Evolutionary conservation across 2,797 vertebrate species (phyloP), one percentile per base, ranked within the genome.

Genomic region (Mycteria americana): DNA sequence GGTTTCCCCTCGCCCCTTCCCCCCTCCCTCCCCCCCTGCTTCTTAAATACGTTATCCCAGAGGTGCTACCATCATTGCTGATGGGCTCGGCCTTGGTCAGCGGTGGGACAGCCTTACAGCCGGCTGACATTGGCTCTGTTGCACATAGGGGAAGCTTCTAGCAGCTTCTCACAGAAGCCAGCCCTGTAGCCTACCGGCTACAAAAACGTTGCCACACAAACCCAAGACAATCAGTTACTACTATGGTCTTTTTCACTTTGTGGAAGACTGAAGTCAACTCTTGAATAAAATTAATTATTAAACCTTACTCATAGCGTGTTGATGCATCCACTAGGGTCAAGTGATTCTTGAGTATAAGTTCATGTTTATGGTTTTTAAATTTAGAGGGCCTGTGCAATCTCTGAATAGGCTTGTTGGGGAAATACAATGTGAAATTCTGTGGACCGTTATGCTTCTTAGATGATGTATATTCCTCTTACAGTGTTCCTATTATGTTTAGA

Each of bases 11-110:
- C 37, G n/a, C n/a, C n/a, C n/a, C n/a, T n/a, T n/a, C n/a, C n/a
- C n/a, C n/a, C n/a, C n/a, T n/a, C n/a, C n/a, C n/a, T n/a, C n/a
- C n/a, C n/a, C n/a, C n/a, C n/a, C n/a, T n/a, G 9, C 37, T 37
- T 43, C 27, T 63, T 28, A 39, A 48, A 12, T 17, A 17, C 4
- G 1, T 63, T 43, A 6, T 25, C 15, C 1, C 9, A 59, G 35
- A 60, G 25, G 5, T 1, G 0, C 6, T 64, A 10, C 12, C 12
- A 5, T 9, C 1, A 0, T 13, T 3, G 1, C 9, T 53, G 59
- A 27, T n/a, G 13, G 18, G 21, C 45, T 86, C 2, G 1, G 31
- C 7, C 62, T 64, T 35, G 43, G 24, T 16, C 25, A 39, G 24
- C 2, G 1, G 13, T 1, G 1, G 6, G 33, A 46, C 39, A 2